phyloP scores from a whole-genome alignment of 1,140 invertebrate genomes.

The Macrobrachium nipponense region DNA sequence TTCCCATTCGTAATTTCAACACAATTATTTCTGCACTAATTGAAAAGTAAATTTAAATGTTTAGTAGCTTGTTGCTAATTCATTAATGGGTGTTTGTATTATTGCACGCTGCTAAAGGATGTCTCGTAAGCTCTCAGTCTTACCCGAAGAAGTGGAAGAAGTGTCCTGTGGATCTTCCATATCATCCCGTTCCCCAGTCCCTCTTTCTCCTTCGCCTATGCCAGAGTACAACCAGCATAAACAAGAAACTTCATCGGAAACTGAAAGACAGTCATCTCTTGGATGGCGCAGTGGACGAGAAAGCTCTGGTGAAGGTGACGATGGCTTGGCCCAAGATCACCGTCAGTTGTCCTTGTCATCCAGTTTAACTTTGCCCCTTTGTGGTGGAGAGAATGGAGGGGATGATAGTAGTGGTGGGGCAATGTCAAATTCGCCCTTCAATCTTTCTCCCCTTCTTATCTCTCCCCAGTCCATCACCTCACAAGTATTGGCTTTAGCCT shows the following conservation, averaged over 20 bases:
- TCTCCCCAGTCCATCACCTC: slow-evolving; percentile 35
- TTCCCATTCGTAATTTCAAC: no score
- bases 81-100: background rate
- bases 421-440: background rate
- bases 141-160: slow-evolving; percentile 44
- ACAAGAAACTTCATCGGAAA: no score
- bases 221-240: background rate
- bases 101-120: slow-evolving; percentile 54
- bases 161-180: slow-evolving; percentile 24
- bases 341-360: no score
- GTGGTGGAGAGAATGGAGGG: background rate
- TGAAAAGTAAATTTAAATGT: no score
- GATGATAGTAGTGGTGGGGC: background rate
- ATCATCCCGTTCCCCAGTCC: slow-evolving; percentile 3
- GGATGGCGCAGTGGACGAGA: no score
- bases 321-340: no score
- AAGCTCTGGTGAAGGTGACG: no score
- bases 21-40: no score
- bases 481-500: slow-evolving; percentile 34
- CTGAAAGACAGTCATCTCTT: no score
- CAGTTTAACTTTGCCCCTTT: no score
- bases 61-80: no score
- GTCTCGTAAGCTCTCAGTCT: slow-evolving; percentile 43
- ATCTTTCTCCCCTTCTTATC: background rate
- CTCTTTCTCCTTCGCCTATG: background rate